Percentiles rank a stretch among this genome's conserved stretches.
phyloP scores from a whole-genome alignment of 2,888 invertebrate species.

The Idaea aversata region DNA sequence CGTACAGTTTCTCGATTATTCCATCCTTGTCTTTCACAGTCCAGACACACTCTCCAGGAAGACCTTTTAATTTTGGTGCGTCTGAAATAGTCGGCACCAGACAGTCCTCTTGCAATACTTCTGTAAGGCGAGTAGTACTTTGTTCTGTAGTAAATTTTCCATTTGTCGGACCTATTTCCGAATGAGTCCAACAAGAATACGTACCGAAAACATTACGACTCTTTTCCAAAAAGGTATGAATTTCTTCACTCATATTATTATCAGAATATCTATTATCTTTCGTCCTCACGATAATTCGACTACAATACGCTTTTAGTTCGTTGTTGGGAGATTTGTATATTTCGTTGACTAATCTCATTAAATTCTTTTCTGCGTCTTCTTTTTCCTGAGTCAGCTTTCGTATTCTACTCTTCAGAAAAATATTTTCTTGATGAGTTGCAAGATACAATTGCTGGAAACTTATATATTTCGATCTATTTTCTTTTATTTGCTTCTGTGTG shows the following conservation, averaged over 20 bases:
- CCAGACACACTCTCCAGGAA: constrained; percentile 67
- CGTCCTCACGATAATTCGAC: constrained; percentile 55
- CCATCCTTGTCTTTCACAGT: constrained; percentile 70
- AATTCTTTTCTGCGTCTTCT: constrained; percentile 51
- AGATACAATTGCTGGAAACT: constrained; percentile 64
- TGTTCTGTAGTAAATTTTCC: not conserved
- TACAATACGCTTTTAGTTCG: constrained; percentile 58
- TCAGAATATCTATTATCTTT: constrained; percentile 51
- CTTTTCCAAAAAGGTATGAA: constrained; percentile 50
- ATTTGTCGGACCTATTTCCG: not conserved
- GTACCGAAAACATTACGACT: constrained; percentile 19
- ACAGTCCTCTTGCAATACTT: constrained; percentile 35
- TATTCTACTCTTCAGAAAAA: constrained; percentile 53
- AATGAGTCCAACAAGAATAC: constrained; percentile 14
- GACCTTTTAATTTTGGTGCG: constrained; percentile 54
- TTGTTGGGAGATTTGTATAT: constrained; percentile 56
- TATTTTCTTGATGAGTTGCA: constrained; percentile 62
- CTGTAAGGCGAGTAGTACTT: constrained; percentile 25
- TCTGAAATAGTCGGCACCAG: constrained; percentile 38
- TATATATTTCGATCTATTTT: constrained; percentile 51
- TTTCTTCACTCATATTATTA: constrained; percentile 53
- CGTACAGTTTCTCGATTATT: constrained; percentile 66
- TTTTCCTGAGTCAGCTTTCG: constrained; percentile 55
- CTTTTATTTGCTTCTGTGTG: constrained; percentile 54
- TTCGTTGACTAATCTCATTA: constrained; percentile 54